These are phyloP conservation scores for Aurelia sp. DNA, from an alignment of 30 jellyfish, hydroid and myxozoan genomes.

Conservation along the genomic window DNA sequence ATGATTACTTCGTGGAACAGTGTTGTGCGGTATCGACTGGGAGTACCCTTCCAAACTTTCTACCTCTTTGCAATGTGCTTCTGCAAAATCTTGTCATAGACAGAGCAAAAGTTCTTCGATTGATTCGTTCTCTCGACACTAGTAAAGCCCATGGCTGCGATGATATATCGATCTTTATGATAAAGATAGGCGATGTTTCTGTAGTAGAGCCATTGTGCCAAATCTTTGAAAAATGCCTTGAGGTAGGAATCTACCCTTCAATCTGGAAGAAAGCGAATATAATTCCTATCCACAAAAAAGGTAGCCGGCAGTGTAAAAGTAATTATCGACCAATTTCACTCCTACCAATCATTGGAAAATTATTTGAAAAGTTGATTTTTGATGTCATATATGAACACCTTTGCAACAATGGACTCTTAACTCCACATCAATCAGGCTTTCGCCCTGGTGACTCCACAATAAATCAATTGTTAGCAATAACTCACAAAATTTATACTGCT, in stretches of 20 bases:
- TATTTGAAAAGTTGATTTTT: neutral
- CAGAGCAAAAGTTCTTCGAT: slow-evolving; percentile 8
- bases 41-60: neutral
- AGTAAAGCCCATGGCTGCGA: slow-evolving; percentile 22
- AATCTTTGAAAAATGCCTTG: no score
- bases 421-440: no score
- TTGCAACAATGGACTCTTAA: neutral
- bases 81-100: neutral
- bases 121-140: neutral
- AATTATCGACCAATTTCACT: no score
- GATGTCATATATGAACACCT: neutral
- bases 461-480: no score
- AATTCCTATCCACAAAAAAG: no score
- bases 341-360: neutral
- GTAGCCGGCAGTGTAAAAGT: no score
- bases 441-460: no score
- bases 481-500: no score
- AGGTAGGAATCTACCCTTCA: no score
- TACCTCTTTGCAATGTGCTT: slow-evolving; percentile 10
- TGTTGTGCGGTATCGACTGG: slow-evolving; percentile 15
- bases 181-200: slow-evolving; percentile 16
- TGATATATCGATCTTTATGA: slow-evolving; percentile 6
- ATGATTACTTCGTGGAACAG: slow-evolving; percentile 26
- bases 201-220: slow-evolving; percentile 10
- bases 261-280: no score